Percentiles rank a stretch among this genome's conserved stretches.
Conservation (phyloP, 2,113 vertebrate genomes). For the Dasypus novemcinctus region DNA sequence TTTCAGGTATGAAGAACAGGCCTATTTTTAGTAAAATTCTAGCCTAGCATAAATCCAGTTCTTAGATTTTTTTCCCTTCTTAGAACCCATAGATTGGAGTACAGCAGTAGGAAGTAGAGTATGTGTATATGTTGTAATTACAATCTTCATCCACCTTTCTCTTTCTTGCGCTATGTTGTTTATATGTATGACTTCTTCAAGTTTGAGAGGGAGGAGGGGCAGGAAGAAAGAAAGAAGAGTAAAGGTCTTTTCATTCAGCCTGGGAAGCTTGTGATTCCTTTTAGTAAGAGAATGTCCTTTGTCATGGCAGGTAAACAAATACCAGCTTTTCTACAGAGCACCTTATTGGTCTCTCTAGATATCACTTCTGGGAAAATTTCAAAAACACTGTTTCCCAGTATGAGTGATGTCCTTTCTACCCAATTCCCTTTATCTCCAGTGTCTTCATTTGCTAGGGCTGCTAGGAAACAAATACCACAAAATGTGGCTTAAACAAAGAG, state of each 20-base stretch:
- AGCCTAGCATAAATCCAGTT: background rate
- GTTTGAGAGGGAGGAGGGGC: background rate
- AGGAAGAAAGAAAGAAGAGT: background rate
- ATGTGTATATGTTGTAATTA: background rate
- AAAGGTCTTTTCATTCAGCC: background rate
- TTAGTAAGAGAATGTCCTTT: background rate
- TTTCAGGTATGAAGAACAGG: background rate
- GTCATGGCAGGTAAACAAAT: background rate
- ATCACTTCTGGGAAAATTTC: background rate
- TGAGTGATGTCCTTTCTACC: background rate
- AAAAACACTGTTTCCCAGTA: accelerated
- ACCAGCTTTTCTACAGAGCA: background rate
- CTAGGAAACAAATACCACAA: too few relatives aligned
- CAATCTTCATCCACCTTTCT: background rate
- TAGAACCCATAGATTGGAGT: background rate
- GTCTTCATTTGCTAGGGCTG: too few relatives aligned
- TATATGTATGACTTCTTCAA: background rate
- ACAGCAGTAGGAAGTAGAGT: background rate
- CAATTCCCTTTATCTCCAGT: background rate
- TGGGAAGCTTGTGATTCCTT: background rate
- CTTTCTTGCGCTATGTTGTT: background rate
- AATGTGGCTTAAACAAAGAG: too few relatives aligned
- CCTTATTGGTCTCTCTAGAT: background rate
- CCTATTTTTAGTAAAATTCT: background rate
- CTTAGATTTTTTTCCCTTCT: background rate